These are phyloP conservation scores for Psittacus erithacus DNA, from an alignment of 2,113 vertebrate genomes.

Conservation along the genomic window DNA sequence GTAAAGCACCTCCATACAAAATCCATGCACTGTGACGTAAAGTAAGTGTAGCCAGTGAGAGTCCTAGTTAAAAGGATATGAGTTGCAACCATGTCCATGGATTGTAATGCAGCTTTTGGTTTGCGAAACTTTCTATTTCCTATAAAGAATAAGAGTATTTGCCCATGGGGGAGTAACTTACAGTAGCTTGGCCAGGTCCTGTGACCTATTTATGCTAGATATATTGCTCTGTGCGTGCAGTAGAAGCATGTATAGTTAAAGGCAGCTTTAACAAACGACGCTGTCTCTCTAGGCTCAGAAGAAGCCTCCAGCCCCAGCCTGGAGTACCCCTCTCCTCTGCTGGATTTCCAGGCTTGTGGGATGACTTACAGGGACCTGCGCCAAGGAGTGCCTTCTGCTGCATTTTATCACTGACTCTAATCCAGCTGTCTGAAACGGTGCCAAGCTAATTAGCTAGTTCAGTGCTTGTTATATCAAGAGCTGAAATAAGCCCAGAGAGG, in stretches of 20 bases:
- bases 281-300: neutral
- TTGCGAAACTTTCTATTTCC: neutral
- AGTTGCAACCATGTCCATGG: neutral
- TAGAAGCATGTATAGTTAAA: neutral
- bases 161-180: neutral
- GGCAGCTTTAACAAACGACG: constrained; percentile 45
- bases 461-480: constrained; percentile 64
- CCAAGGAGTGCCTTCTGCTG: constrained; percentile 73
- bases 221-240: neutral
- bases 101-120: neutral
- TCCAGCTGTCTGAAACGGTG: constrained; percentile 67
- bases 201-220: neutral
- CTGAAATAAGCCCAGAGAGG: constrained; percentile 64
- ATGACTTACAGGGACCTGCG: constrained; percentile 64
- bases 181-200: neutral
- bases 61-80: neutral
- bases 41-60: neutral
- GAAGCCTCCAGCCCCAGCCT: constrained; percentile 53
- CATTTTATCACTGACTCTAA: constrained; percentile 68
- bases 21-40: neutral
- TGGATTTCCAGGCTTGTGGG: constrained; percentile 48
- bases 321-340: constrained; percentile 16
- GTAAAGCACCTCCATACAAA: neutral
- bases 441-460: constrained; percentile 79
- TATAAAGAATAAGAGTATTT: neutral